Base-by-base conservation (phyloP, 2,888 invertebrate genomes). In the Escarpia spicata region DNA sequence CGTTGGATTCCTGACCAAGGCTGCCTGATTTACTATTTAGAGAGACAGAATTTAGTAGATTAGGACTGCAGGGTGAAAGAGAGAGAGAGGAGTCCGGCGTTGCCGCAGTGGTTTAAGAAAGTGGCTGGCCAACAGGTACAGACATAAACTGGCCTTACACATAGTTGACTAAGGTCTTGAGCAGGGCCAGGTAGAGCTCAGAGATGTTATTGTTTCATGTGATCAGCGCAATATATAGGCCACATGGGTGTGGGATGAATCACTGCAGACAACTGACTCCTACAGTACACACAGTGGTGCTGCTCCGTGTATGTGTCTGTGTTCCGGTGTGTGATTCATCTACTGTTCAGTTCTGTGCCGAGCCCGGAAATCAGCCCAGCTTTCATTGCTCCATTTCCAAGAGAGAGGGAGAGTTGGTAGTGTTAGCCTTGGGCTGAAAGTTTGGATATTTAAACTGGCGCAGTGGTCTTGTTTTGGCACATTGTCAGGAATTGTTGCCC, bases 331-430 rank as follows among this genome's bases (percentile, higher is more conserved):
- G 75, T 75, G 75, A 75, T 75, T 75, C 75, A 75, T 75, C n/a
- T n/a, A 75, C 26, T 52, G 52, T 15, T 52, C 75, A 0, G 26
- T 26, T 75, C 26, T 26, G 75, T 26, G 75, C 75, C 75, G 2
- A 75, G 75, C n/a, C 75, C n/a, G 75, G 75, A 75, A 75, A 75
- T 26, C 75, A 75, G 75, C 75, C 75, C 26, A 19, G 75, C 19
- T 75, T 75, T 75, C 75, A 26, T 75, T 75, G 75, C 75, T 75
- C 75, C 75, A 75, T 75, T 75, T 75, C 75, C 75, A 75, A 75
- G 75, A 75, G 75, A 75, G 75, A 26, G 26, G 6, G 75, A 75
- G 75, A 26, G 75, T 75, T 75, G 75, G 75, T 26, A 26, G 75
- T 75, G 75, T 2, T 26, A 75, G 75, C 26, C 75, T 75, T n/a